Conservation (phyloP, 1,140 invertebrate species). For the Dendrolimus kikuchii region DNA sequence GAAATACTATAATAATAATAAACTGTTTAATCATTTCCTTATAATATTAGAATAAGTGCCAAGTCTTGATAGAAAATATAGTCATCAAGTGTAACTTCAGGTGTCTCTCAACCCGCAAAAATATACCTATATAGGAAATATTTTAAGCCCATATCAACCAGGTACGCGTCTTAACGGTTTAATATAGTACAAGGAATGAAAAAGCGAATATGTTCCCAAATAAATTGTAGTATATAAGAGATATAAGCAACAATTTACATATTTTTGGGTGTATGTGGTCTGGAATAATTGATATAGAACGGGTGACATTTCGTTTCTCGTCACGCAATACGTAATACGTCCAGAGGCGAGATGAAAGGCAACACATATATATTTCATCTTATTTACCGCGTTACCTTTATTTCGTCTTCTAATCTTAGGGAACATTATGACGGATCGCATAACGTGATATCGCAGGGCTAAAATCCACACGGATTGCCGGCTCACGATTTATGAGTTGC, state of each 20-base stretch:
- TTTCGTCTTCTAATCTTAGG: neutral
- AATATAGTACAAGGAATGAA: neutral
- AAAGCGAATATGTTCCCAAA: conserved; percentile 1
- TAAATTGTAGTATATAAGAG: conserved; percentile 16
- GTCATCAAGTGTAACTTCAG: too few relatives aligned
- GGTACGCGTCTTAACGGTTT: too few relatives aligned
- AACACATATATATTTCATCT: conserved; percentile 3
- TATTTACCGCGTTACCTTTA: neutral
- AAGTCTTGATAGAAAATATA: too few relatives aligned
- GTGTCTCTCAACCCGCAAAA: too few relatives aligned
- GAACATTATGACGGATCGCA: neutral
- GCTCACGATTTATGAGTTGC: neutral
- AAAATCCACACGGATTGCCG: conserved; percentile 1
- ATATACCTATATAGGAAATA: too few relatives aligned
- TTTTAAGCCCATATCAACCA: too few relatives aligned
- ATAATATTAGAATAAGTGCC: too few relatives aligned
- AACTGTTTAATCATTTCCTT: too few relatives aligned
- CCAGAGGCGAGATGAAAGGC: conserved; percentile 21
- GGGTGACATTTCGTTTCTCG: conserved; percentile 44
- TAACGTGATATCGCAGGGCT: neutral
- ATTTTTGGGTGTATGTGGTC: conserved; percentile 28
- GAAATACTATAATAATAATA: too few relatives aligned
- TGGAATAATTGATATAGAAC: conserved; percentile 53
- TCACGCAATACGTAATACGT: conserved; percentile 33
- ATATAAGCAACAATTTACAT: conserved; percentile 27